Evolutionary conservation across 2,888 invertebrate genomes (phyloP).

Genomic region (Metacarcinus magister): DNA sequence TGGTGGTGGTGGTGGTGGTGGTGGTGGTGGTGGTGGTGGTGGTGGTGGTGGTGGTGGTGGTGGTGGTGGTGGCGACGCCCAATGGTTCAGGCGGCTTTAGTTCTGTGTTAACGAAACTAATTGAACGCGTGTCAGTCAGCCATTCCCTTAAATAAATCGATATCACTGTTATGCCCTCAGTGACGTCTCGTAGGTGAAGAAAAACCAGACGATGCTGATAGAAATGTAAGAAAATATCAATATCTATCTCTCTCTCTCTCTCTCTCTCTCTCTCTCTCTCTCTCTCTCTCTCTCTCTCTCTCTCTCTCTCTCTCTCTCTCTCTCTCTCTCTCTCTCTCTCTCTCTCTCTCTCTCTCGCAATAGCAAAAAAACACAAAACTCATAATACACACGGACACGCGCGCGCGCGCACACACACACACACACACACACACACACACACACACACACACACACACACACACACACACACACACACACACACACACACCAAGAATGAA

Average conservation of each 20-base stretch:
- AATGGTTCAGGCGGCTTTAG: constrained; percentile 16
- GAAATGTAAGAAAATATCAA: not conserved
- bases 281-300: not conserved
- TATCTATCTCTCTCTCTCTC: not conserved
- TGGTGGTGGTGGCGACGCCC: not conserved
- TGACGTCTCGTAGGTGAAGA: not conserved
- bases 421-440: too few species aligned
- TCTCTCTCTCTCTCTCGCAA: not conserved
- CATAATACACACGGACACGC: too few species aligned
- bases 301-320: not conserved
- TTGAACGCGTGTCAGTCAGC: constrained; percentile 3
- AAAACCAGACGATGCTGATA: not conserved
- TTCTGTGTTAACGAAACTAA: constrained; percentile 26
- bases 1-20: not conserved
- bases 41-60: not conserved
- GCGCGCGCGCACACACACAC: too few species aligned
- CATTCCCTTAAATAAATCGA: constrained; percentile 34
- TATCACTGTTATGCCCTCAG: not conserved
- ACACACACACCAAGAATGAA: not conserved
- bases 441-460: too few species aligned
- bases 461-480: not conserved
- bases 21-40: not conserved
- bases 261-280: not conserved
- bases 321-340: constrained; percentile 26
- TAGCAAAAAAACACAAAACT: too few species aligned